Evolutionary conservation across 2,797 vertebrate genomes (phyloP), one percentile per base, ranked within the genome.

Genomic region (Bovichtus diacanthus): DNA sequence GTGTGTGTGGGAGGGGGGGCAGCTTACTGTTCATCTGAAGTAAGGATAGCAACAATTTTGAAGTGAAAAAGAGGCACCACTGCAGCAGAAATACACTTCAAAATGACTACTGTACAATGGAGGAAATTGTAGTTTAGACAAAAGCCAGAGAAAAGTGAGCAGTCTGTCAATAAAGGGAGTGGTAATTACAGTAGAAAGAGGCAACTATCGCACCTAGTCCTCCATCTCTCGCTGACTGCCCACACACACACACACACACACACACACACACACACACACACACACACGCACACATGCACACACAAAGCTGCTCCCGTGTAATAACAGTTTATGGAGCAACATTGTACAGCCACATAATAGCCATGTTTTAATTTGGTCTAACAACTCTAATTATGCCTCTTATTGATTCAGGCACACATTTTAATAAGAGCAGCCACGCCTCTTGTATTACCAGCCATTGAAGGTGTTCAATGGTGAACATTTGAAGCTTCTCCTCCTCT

Each of bases 351-450:
- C 94, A 97, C 96, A 98, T 97, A 99, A 98, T 97, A 95, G 96
- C 95, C 94, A 95, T 94, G 96, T 98, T 98, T 98, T 98, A 99
- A 99, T 99, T 98, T 98, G 95, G 96, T 97, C 97, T 99, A 98
- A 99, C 97, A 98, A 97, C 97, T 98, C 96, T 96, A 98, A 99
- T 99, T 99, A 98, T 97, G 95, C 95, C 96, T 97, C 96, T 96
- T 98, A 99, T 99, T 97, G 97, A 99, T 98, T 97, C 96, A 95
- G 96, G 96, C 96, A 96, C 96, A 97, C 96, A 95, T 98, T 99
- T 93, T 98, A 98, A 99, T 98, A 97, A 96, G 95, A 96, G 95
- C 94, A 95, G 96, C 96, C 97, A 98, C 97, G 95, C 97, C 98
- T 97, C 97, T 97, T 95, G 94, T 96, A 95, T 98, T 97, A 97